These are phyloP conservation scores for Mesorhabditis spiculigera DNA, from an alignment of 2,888 invertebrate species.

Conservation along the genomic window DNA sequence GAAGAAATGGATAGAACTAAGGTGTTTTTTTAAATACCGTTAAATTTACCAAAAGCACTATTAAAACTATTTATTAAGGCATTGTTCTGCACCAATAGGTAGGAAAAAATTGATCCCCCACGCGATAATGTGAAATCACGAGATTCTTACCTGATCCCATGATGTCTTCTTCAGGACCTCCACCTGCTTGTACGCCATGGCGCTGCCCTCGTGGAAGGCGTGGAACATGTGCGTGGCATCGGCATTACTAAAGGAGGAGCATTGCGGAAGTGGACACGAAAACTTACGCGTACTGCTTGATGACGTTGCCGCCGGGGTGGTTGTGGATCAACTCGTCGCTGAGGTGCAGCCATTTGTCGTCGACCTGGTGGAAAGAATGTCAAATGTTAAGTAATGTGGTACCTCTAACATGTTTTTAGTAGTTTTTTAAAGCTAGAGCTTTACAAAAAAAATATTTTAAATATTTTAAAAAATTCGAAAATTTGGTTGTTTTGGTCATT, in stretches of 20 bases:
- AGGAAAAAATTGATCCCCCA: too few relatives aligned
- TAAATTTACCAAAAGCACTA: background rate
- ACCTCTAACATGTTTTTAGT: too few relatives aligned
- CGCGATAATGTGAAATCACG: too few relatives aligned
- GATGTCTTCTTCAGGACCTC: slow-evolving; percentile 24
- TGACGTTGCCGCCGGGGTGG: slow-evolving; percentile 54
- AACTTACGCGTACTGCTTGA: slow-evolving; percentile 50
- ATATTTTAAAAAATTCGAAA: too few relatives aligned
- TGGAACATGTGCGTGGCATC: slow-evolving; percentile 57
- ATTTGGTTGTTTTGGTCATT: too few relatives aligned
- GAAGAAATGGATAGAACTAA: background rate
- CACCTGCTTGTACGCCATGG: slow-evolving; percentile 50
- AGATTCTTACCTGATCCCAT: slow-evolving; percentile 14
- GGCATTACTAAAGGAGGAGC: slow-evolving; percentile 32
- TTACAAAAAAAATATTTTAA: too few relatives aligned
- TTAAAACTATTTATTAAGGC: too few relatives aligned
- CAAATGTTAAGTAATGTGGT: background rate
- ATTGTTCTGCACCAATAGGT: too few relatives aligned
- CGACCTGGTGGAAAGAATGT: slow-evolving; percentile 28
- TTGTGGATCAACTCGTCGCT: slow-evolving; percentile 45
- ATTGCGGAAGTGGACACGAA: background rate
- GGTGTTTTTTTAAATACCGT: background rate
- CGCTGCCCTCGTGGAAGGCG: slow-evolving; percentile 54
- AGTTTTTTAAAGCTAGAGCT: too few relatives aligned
- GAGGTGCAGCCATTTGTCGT: slow-evolving; percentile 50